Percentiles rank a stretch among this genome's conserved stretches.
phyloP scores from a whole-genome alignment of 2,113 vertebrate genomes.

The Laticauda colubrina region DNA sequence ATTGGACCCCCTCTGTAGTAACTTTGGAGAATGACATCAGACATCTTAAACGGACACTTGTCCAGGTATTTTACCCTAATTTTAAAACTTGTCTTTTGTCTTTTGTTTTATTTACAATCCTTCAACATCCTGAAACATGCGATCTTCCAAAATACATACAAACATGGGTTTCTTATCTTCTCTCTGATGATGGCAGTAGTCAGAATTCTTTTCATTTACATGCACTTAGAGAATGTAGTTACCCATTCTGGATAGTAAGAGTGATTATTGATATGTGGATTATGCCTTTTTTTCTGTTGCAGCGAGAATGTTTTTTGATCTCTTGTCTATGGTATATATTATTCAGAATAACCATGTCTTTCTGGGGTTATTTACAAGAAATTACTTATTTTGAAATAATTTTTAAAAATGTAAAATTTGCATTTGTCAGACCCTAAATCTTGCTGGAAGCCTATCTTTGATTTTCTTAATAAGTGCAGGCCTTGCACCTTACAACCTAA shows the following conservation, averaged over 20 bases:
- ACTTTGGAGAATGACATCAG: slow-evolving; percentile 60
- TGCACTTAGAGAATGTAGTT: neutral
- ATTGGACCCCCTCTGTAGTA: slow-evolving; percentile 49
- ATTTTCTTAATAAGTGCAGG: neutral
- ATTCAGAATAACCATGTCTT: neutral
- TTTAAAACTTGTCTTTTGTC: slow-evolving; percentile 42
- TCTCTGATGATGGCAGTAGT: neutral
- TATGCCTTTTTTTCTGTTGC: neutral
- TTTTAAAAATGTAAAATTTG: neutral
- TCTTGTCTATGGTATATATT: neutral
- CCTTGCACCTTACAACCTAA: neutral
- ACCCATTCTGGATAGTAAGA: neutral
- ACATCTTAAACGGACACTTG: slow-evolving; percentile 52
- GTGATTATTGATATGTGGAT: neutral
- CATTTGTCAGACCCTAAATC: neutral
- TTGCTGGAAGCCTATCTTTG: neutral
- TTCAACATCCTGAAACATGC: slow-evolving; percentile 18
- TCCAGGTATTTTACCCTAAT: slow-evolving; percentile 52
- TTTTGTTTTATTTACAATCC: slow-evolving; percentile 36
- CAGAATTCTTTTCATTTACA: slow-evolving; percentile 5
- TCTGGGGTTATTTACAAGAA: neutral
- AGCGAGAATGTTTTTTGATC: slow-evolving; percentile 12
- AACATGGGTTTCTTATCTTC: slow-evolving; percentile 12
- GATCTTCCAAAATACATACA: neutral
- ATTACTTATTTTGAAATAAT: neutral